These are phyloP conservation scores for Scaeva pyrastri DNA, from an alignment of 2,888 invertebrate species.

Conservation along the genomic window DNA sequence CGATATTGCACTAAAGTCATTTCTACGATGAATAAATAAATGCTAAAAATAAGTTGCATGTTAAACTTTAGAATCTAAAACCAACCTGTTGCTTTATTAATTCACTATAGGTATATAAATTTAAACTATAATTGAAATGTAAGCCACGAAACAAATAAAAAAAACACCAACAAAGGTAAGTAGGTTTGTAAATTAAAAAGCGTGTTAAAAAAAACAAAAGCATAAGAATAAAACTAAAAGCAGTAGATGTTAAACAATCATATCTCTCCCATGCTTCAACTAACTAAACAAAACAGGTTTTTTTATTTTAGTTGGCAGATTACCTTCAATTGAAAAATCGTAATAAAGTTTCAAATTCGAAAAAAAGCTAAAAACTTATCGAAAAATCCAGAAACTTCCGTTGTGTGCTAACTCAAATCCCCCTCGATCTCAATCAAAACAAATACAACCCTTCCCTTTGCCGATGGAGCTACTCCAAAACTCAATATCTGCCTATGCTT, in stretches of 20 bases:
- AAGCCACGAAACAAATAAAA: too few species aligned
- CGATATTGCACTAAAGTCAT: too few species aligned
- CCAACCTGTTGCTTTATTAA: too few species aligned
- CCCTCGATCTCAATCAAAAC: slow-evolving; percentile 57
- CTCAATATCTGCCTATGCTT: slow-evolving; percentile 13
- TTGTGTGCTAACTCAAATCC: slow-evolving; percentile 55
- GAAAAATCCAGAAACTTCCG: slow-evolving; percentile 43
- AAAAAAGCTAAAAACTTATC: not conserved
- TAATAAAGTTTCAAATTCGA: slow-evolving; percentile 2
- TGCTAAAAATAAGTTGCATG: too few species aligned
- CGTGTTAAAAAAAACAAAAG: too few species aligned
- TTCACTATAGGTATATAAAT: too few species aligned
- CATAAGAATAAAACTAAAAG: not conserved
- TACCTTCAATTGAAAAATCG: slow-evolving; percentile 47
- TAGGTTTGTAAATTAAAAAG: too few species aligned
- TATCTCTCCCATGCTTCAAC: not conserved
- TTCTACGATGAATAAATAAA: too few species aligned
- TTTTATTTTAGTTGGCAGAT: slow-evolving; percentile 44
- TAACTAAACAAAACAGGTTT: slow-evolving; percentile 14
- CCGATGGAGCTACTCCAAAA: too few species aligned
- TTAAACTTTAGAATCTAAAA: too few species aligned
- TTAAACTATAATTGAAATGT: too few species aligned
- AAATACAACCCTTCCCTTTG: slow-evolving; percentile 12
- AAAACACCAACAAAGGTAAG: too few species aligned
- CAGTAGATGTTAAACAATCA: not conserved